phyloP scores from a whole-genome alignment of 1,140 invertebrate genomes.

The Papilio aristodemus region DNA sequence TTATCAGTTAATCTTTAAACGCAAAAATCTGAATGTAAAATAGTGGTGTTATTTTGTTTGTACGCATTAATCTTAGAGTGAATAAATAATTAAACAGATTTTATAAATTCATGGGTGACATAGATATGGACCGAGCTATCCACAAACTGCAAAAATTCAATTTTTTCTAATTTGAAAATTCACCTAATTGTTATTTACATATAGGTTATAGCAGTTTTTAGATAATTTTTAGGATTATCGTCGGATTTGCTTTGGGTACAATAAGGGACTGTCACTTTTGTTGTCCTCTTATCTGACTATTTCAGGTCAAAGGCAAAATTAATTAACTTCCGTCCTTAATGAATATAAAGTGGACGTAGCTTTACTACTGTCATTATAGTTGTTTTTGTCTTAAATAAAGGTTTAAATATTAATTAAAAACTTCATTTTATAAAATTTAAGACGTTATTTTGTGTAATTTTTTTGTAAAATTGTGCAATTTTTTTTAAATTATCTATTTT shows the following conservation, averaged over 20 bases:
- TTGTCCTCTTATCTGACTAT: slow-evolving; percentile 9
- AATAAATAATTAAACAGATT: not conserved
- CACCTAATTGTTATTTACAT: not conserved
- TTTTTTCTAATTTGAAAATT: too few species aligned
- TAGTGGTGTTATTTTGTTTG: too few species aligned
- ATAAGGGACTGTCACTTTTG: not conserved
- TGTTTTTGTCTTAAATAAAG: too few species aligned
- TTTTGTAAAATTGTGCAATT: too few species aligned
- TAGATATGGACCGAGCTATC: too few species aligned
- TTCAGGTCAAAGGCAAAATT: not conserved
- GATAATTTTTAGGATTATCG: not conserved
- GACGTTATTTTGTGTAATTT: too few species aligned
- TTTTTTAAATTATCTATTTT: too few species aligned
- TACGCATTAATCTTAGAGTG: not conserved
- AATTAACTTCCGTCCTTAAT: slow-evolving; percentile 5
- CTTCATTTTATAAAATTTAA: too few species aligned
- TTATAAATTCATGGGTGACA: too few species aligned
- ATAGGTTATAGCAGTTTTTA: not conserved
- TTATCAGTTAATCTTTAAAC: not conserved
- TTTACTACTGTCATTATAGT: not conserved
- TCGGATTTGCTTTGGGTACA: not conserved
- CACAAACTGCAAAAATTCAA: too few species aligned
- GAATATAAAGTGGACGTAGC: not conserved
- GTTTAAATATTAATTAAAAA: too few species aligned
- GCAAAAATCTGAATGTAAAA: too few species aligned